Evolutionary conservation across 2,113 vertebrate genomes (phyloP), one percentile per base, ranked within the genome.

Genomic region (Pedionomus torquatus): DNA sequence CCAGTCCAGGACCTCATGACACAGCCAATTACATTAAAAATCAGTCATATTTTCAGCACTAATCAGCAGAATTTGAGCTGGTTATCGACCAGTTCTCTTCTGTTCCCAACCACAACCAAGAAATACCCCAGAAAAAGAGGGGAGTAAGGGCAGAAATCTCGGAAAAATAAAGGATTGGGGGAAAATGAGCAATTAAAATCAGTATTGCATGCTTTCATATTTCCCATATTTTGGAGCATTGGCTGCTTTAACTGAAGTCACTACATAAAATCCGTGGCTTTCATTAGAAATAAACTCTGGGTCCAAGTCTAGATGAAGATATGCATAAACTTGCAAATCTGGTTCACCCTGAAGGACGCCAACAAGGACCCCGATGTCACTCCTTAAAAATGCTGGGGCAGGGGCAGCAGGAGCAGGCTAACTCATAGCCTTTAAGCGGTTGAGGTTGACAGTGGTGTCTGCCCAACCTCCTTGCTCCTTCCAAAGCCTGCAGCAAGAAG

Each of bases 251-350:
- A 39, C 55, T 78, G 48, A 79, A 93, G 70, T 55, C 52, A 85
- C 49, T 41, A 52, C 17, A 3, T 69, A 55, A 92, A 48, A 81
- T 65, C 51, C 5, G 1, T 49, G 33, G 17, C 7, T 83, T 76
- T 80, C 60, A 49, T 72, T 66, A 88, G 77, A 91, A 77, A 92
- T 44, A 90, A 93, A 81, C 17, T 58, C 60, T 49, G 49, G 13
- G 76, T 80, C 58, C 58, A 91, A 57, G n/a, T 15, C 69, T 81
- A 15, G 33, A 48, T 1, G 13, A 89, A 83, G 24, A 70, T 9
- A 93, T 1, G 5, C 35, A 75, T 46, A 37, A 84, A 72, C 61
- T n/a, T 49, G 48, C 35, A 83, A 75, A 69, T 68, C 57, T 44
- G 44, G 28, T 55, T 86, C 39, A 83, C 46, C 24, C 68, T 55